These are phyloP conservation scores for Drosophila formosana DNA, from an alignment of 2,888 invertebrate genomes.

Conservation along the genomic window DNA sequence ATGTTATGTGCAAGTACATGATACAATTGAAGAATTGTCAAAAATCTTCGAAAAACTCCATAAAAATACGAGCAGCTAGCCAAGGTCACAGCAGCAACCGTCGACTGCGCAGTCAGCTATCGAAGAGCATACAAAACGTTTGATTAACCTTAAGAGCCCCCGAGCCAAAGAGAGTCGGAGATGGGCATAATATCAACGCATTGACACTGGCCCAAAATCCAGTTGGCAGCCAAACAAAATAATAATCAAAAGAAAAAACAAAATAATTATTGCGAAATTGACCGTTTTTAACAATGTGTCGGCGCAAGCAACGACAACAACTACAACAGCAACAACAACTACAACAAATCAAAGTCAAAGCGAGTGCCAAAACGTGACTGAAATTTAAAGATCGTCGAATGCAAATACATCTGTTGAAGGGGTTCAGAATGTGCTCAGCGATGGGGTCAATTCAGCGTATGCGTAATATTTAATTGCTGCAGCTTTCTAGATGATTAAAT, in stretches of 20 bases:
- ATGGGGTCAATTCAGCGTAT: conserved; percentile 57
- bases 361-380: conserved; percentile 63
- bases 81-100: conserved; percentile 66
- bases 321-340: conserved; percentile 15
- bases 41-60: conserved; percentile 52
- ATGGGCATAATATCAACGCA: conserved; percentile 32
- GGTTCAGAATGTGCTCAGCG: conserved; percentile 58
- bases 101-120: conserved; percentile 30
- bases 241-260: conserved; percentile 40
- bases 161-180: conserved; percentile 51
- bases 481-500: conserved; percentile 34
- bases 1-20: conserved; percentile 21
- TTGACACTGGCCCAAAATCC: conserved; percentile 78
- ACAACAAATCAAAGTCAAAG: conserved; percentile 37
- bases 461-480: conserved; percentile 44
- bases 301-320: conserved; percentile 15
- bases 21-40: conserved; percentile 76
- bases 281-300: conserved; percentile 63
- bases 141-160: conserved; percentile 75
- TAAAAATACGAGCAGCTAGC: conserved; percentile 41
- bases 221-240: conserved; percentile 58
- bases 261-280: conserved; percentile 75
- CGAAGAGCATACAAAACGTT: conserved; percentile 72
- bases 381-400: conserved; percentile 51
- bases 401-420: conserved; percentile 16